Percentiles rank a stretch among this genome's conserved stretches.
Evolutionary conservation across 2,797 vertebrate genomes (phyloP).

Genomic region (Anguilla marmorata): DNA sequence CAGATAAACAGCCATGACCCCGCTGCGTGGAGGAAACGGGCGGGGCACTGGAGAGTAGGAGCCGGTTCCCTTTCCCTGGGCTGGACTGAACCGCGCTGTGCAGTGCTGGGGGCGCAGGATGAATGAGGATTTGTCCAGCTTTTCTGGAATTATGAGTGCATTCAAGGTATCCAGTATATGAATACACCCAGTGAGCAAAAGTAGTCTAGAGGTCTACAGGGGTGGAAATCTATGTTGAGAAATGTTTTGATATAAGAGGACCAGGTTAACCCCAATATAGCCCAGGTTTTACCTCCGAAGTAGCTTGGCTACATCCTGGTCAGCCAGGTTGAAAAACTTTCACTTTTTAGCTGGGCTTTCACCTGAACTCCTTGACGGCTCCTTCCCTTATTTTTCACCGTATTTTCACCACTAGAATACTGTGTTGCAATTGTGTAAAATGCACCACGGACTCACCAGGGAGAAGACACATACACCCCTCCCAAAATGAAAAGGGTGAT

Average conservation of each 20-base stretch:
- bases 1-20: neutral
- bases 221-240: neutral
- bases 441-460: neutral
- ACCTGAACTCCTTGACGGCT: no score
- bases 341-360: no score
- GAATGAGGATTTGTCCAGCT: neutral
- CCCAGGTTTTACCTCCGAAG: neutral
- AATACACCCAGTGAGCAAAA: neutral
- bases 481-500: neutral
- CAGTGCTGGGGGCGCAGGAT: neutral
- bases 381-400: no score
- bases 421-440: neutral
- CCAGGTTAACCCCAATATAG: neutral
- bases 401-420: no score
- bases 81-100: neutral
- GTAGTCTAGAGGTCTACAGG: neutral
- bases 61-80: neutral
- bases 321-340: no score
- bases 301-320: no score
- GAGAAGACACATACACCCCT: neutral
- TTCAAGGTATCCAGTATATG: neutral
- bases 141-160: constrained; percentile 4
- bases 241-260: neutral
- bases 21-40: neutral
- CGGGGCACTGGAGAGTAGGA: neutral